Conservation (phyloP, 1,140 invertebrate species). For the Alviniconcha marisindica region DNA sequence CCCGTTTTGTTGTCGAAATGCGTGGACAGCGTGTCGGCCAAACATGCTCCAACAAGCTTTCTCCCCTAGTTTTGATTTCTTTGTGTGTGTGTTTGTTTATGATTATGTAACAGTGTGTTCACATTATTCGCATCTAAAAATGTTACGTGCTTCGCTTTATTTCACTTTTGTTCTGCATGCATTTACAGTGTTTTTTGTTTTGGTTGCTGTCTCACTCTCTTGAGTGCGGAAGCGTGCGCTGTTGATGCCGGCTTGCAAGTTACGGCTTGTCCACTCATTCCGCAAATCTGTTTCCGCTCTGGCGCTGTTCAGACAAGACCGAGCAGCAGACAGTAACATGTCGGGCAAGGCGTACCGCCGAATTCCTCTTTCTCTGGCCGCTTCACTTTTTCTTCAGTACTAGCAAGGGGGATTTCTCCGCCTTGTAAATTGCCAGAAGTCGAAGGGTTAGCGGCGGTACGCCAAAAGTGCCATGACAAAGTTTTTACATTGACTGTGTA, state of each 20-base stretch:
- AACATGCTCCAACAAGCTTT: constrained; percentile 20
- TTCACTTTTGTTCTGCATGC: no score
- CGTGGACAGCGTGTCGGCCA: background rate
- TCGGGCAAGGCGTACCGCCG: constrained; percentile 14
- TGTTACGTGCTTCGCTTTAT: no score
- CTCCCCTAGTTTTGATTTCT: no score
- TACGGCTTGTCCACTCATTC: background rate
- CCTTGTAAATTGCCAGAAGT: background rate
- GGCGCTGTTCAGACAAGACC: constrained; percentile 24
- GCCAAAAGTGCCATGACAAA: background rate
- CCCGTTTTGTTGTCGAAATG: no score
- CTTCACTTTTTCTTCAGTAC: background rate
- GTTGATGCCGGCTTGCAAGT: background rate
- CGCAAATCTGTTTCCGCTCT: background rate
- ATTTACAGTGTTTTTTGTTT: no score
- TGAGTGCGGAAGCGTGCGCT: no score
- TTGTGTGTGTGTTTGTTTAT: no score
- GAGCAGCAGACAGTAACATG: constrained; percentile 7
- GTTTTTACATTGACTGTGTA: no score
- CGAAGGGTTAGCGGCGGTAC: background rate
- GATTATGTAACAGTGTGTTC: no score
- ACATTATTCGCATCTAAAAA: no score
- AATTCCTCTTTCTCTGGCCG: background rate
- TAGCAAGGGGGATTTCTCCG: background rate
- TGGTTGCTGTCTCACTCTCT: no score